Evolutionary conservation across 2,888 invertebrate species (phyloP).

Genomic region (Litoditis marina): DNA sequence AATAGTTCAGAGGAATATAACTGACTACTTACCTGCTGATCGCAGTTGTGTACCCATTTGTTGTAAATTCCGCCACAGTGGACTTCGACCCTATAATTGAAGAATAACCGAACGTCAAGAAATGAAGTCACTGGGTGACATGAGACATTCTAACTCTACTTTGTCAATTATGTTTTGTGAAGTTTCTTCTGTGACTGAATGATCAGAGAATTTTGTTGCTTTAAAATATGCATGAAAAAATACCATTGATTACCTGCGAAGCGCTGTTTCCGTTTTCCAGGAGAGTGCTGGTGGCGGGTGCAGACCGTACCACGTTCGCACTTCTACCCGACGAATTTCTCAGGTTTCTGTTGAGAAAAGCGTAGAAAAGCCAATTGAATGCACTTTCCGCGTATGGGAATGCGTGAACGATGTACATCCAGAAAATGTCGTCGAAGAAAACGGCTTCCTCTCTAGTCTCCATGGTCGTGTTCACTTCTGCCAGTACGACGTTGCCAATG

Average conservation of each 20-base stretch:
- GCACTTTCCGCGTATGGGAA: conserved; percentile 57
- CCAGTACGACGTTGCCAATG: background rate
- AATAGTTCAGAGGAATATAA: too few species aligned
- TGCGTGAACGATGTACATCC: conserved; percentile 56
- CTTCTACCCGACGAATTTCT: conserved; percentile 26
- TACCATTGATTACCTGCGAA: conserved; percentile 11
- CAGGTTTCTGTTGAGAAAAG: conserved; percentile 54
- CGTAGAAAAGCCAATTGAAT: conserved; percentile 61
- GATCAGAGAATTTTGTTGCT: background rate
- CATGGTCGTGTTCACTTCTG: background rate
- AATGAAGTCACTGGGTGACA: too few species aligned
- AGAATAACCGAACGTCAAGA: background rate
- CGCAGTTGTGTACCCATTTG: conserved; percentile 53
- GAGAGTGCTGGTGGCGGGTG: conserved; percentile 29
- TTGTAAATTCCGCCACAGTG: conserved; percentile 55
- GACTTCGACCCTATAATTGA: conserved; percentile 27
- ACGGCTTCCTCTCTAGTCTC: background rate
- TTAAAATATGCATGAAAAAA: background rate
- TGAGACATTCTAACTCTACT: too few species aligned
- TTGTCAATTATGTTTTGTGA: too few species aligned
- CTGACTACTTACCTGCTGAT: too few species aligned
- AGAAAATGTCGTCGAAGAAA: too few species aligned
- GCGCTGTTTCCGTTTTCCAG: conserved; percentile 32
- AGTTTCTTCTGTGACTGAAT: too few species aligned
- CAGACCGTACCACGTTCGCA: conserved; percentile 35